A percentile compares a stretch with the other conserved stretches of the same genome.
phyloP scores from a whole-genome alignment of 53 echinoderm and acorn worm genomes.

The Crossaster papposus region DNA sequence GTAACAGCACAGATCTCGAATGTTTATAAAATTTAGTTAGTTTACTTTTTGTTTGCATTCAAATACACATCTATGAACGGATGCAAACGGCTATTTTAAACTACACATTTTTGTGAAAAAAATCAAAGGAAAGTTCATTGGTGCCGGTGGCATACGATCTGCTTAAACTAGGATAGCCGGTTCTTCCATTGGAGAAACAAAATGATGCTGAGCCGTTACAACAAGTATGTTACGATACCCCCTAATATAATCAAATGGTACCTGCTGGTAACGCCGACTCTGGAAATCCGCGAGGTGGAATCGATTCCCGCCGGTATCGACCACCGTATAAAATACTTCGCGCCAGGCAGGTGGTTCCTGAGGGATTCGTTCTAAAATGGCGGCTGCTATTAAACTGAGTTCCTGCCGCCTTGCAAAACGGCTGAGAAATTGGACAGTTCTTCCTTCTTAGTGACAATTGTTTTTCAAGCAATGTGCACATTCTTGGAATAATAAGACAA shows the following conservation, averaged over 20 bases:
- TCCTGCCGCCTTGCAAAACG: neutral
- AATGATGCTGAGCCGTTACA: too few species aligned
- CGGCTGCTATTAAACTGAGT: neutral
- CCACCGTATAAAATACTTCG: neutral
- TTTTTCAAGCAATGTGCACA: too few species aligned
- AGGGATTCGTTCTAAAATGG: neutral
- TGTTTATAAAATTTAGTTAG: too few species aligned
- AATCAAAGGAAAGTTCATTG: too few species aligned
- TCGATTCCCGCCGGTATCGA: conserved; percentile 14
- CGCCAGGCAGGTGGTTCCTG: neutral
- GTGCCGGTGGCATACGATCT: too few species aligned
- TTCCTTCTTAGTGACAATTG: neutral
- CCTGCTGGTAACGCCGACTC: neutral
- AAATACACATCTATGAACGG: too few species aligned
- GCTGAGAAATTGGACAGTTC: neutral
- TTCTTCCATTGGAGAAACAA: too few species aligned
- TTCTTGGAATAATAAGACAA: too few species aligned
- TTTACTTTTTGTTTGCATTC: too few species aligned
- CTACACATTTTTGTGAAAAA: too few species aligned
- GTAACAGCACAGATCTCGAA: neutral
- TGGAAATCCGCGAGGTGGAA: neutral
- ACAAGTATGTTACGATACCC: neutral
- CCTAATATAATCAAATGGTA: neutral
- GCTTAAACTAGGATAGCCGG: too few species aligned
- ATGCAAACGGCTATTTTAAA: too few species aligned